Percentiles rank a stretch among this genome's conserved stretches.
Evolutionary conservation across 2,888 invertebrate species (phyloP).

Genomic region (Leptopilina syphax): DNA sequence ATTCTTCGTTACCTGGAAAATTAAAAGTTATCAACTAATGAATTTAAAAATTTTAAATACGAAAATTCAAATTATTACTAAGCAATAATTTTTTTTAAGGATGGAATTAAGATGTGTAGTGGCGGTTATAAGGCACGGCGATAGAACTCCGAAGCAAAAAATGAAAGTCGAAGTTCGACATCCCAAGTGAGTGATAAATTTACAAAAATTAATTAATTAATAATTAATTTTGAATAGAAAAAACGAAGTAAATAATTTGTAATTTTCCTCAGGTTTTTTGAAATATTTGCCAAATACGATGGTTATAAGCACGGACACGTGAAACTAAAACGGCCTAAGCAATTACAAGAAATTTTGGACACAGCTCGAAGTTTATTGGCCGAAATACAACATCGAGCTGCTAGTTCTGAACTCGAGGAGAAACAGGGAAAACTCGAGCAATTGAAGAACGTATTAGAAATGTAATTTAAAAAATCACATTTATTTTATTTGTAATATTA

Average conservation of each 20-base stretch:
- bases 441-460: slow-evolving; percentile 98
- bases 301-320: slow-evolving; percentile 97
- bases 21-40: no score
- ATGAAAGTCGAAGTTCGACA: slow-evolving; percentile 99
- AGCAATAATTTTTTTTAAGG: slow-evolving; percentile 72
- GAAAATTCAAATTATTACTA: no score
- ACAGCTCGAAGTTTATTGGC: slow-evolving; percentile 93
- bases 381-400: slow-evolving; percentile 92
- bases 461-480: slow-evolving; percentile 81
- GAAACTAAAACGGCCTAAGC: slow-evolving; percentile 97
- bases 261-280: slow-evolving; percentile 88
- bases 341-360: slow-evolving; percentile 97
- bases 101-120: slow-evolving; percentile 96
- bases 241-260: not conserved
- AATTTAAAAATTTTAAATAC: no score
- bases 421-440: slow-evolving; percentile 98
- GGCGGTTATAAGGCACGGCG: slow-evolving; percentile 98
- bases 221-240: not conserved
- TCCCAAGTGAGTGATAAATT: slow-evolving; percentile 83
- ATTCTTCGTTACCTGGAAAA: not conserved
- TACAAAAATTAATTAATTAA: no score
- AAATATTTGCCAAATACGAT: slow-evolving; percentile 98
- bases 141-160: slow-evolving; percentile 99
- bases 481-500: no score
- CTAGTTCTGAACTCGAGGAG: slow-evolving; percentile 96